Percentiles rank a stretch among this genome's conserved stretches.
Conservation (phyloP, 2,797 vertebrate species). For the Acanthis flammea region DNA sequence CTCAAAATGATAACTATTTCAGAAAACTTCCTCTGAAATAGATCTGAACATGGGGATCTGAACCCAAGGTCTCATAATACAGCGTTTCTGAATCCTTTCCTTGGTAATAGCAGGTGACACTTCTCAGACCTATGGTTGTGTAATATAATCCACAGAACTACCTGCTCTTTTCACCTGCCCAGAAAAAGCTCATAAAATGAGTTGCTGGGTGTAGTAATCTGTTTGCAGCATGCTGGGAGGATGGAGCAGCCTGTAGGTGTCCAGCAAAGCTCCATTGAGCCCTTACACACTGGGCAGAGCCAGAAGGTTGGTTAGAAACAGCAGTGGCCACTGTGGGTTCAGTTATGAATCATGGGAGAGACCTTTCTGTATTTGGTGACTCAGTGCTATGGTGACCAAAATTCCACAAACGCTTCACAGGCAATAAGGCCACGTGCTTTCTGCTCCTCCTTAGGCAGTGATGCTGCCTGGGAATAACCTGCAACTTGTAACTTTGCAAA, state of each 20-base stretch:
- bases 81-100: background rate
- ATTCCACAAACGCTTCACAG: slow-evolving; percentile 21
- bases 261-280: background rate
- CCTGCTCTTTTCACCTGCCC: background rate
- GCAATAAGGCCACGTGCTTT: background rate
- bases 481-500: background rate
- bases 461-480: background rate
- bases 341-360: background rate
- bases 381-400: background rate
- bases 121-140: background rate
- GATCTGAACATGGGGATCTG: background rate
- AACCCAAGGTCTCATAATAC: background rate
- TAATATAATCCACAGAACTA: background rate
- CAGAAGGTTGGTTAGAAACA: background rate
- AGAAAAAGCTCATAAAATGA: background rate
- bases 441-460: background rate
- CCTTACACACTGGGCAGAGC: background rate
- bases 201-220: background rate
- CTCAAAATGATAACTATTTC: background rate
- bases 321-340: background rate
- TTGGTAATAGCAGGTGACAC: background rate
- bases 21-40: background rate
- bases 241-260: background rate
- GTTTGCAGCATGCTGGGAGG: background rate
- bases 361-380: slow-evolving; percentile 16